These are phyloP conservation scores for Pheosia tremula DNA, from an alignment of 2,888 invertebrate genomes.

Conservation along the genomic window DNA sequence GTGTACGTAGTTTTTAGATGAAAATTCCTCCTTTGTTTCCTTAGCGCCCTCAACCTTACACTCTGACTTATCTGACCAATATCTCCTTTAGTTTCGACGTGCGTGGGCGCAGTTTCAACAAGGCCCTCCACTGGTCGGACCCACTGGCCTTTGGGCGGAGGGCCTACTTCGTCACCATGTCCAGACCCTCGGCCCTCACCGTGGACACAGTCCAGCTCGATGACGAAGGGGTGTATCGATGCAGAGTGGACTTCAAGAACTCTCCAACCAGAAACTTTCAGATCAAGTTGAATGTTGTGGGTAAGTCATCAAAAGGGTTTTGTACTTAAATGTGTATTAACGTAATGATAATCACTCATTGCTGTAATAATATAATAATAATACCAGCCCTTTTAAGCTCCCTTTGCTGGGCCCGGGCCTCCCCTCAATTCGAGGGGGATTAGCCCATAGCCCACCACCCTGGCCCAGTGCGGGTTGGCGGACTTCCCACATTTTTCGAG, in stretches of 20 bases:
- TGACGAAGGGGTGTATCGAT: constrained; percentile 94
- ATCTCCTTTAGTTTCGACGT: constrained; percentile 90
- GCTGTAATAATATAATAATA: no score
- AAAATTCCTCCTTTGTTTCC: no score
- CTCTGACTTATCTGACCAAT: not conserved
- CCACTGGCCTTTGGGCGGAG: constrained; percentile 92
- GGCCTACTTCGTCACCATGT: constrained; percentile 92
- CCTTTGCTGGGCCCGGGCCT: no score
- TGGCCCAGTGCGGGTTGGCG: no score
- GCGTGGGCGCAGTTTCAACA: constrained; percentile 91
- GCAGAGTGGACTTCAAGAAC: constrained; percentile 95
- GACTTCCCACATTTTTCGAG: no score
- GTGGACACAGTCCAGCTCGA: constrained; percentile 93
- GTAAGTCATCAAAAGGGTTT: constrained; percentile 80
- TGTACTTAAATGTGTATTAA: no score
- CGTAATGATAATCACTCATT: no score
- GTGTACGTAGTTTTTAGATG: no score
- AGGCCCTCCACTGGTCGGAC: constrained; percentile 93
- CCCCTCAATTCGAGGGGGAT: no score
- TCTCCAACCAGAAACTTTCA: constrained; percentile 95
- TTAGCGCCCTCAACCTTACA: no score
- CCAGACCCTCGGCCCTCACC: constrained; percentile 91
- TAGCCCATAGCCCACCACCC: no score
- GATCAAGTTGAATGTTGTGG: constrained; percentile 94
- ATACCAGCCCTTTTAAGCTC: no score